Base-by-base conservation (phyloP, 2,113 vertebrate genomes). In the Psittacara wagleri region DNA sequence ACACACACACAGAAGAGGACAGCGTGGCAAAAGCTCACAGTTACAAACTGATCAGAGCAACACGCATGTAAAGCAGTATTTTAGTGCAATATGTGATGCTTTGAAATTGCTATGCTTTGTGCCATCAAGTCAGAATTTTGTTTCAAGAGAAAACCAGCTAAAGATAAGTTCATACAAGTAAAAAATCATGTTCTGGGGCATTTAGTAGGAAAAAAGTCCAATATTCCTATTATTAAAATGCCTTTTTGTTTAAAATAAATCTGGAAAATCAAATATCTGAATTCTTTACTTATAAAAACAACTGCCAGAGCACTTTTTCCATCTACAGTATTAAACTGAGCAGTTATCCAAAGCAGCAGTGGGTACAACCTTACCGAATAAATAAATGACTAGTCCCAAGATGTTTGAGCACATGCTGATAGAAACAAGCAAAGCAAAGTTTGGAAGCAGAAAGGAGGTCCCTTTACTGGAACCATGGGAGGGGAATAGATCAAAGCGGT, bases 211-310 rank as follows among this genome's bases (percentile, higher is more conserved):
- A 14, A 4, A 39, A 91, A 25, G 4, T 48, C 64, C 48, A 61
- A 17, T 55, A 91, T 63, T 91, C 33, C 48, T 88, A 28, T 39
- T 76, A 66, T 61, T 87, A 76, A 85, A 87, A 55, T 39, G 44
- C 7, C 6, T 61, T 79, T 94, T 67, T 35, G 33, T 64, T 49
- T 72, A 39, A 91, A 87, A 68, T 37, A 1, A 68, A 33, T 76
- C 29, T 80, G 63, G 57, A 85, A 89, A 82, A 81, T 70, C 24
- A 75, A 82, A 1, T 0, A 2, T 4, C 27, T n/a, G 12, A 74
- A 79, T 84, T 82, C 66, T 89, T 86, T 41, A 12, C 22, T 63
- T 81, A 43, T 72, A 82, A 79, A 39, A 88, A 62, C 31, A 86
- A n/a, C 29, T 79, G 24, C 55, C 48, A 89, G 44, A 13, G 1